Base-by-base conservation (phyloP, 2,797 vertebrate species). In the Leptodactylus fallax region DNA sequence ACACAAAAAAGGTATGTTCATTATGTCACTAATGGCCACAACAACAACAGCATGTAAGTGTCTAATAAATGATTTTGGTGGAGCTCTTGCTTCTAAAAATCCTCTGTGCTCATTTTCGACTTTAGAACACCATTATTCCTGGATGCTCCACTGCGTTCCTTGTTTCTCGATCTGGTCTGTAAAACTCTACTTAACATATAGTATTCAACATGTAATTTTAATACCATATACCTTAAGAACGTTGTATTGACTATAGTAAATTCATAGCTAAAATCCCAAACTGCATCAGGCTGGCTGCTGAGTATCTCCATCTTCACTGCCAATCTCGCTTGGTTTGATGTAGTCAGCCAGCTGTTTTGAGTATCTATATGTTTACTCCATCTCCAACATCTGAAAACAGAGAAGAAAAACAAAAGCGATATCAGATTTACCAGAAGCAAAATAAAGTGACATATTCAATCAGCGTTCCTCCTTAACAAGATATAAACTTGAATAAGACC, bases 391-490 rank as follows among this genome's bases (percentile, higher is more conserved):
- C n/a, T 76, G 55, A 81, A 87, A 87, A 81, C 56, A 76, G 69
- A 81, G 65, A 72, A 80, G 76, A 79, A 86, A 72, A 87, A 81
- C 36, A 49, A 81, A 74, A 74, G 65, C n/a, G 36, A 65, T 82
- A 82, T 81, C 55, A 82, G 56, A 63, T 87, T 63, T 87, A 87
- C 79, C 60, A 74, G 79, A 82, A 87, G 58, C 67, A 82, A 74
- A 87, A 87, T 74, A 87, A 87, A 76, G 60, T 87, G 85, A 71
- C 69, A 82, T 17, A 82, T 81, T 87, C 47, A 82, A 87, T 87
- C 69, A 76, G 49, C 79, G 11, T 82, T 82, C 25, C 51, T 82
- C 56, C 21, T 63, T 82, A 27, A 82, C 49, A 76, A 63, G 79
- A 72, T 16, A 71, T 60, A 53, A 58, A 76, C 55, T 72, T 53